Evolutionary conservation across 1,140 invertebrate species (phyloP).

Genomic region (Leptopilina boulardi): DNA sequence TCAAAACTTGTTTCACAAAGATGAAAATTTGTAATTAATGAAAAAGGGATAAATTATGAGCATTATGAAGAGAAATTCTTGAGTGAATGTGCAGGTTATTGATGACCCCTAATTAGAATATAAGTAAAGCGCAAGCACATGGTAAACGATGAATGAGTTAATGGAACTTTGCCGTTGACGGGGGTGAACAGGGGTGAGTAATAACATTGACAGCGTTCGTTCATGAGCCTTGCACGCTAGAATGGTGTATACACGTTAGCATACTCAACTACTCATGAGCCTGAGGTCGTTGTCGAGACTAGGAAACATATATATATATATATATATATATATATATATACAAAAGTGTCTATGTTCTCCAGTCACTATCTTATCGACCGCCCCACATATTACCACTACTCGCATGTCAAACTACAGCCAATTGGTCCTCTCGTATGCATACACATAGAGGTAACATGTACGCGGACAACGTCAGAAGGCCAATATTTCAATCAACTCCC

Average conservation of each 20-base stretch:
- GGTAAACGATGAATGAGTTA: constrained; percentile 39
- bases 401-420: constrained; percentile 33
- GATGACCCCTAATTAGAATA: neutral
- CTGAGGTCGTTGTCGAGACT: neutral
- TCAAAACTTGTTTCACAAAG: no score
- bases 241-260: constrained; percentile 11
- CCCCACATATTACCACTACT: constrained; percentile 42
- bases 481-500: constrained; percentile 8
- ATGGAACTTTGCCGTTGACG: constrained; percentile 32
- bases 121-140: neutral
- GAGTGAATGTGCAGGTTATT: neutral
- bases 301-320: constrained; percentile 25
- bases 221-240: neutral
- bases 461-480: constrained; percentile 8
- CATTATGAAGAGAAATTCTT: no score
- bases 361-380: constrained; percentile 36
- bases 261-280: neutral
- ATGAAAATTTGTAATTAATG: no score
- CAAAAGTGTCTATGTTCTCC: constrained; percentile 33
- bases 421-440: constrained; percentile 32
- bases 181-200: constrained; percentile 15
- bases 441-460: neutral
- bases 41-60: no score
- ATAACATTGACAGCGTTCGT: constrained; percentile 29
- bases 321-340: no score